phyloP scores from a whole-genome alignment of 2,888 invertebrate genomes.

The Gnatocerus cornutus region DNA sequence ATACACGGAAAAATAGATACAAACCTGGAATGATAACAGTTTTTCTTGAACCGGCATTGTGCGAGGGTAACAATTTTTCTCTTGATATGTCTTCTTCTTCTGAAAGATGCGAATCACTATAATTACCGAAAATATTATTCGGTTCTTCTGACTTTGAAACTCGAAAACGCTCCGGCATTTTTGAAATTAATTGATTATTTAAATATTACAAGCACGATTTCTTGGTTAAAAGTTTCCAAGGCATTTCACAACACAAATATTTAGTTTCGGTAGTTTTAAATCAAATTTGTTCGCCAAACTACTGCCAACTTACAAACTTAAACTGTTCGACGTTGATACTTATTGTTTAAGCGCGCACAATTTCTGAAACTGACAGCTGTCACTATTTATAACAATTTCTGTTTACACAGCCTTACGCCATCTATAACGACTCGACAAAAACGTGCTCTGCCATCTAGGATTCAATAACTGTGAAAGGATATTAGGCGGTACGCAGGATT shows the following conservation, averaged over 20 bases:
- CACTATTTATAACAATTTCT: constrained; percentile 52
- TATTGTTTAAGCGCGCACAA: constrained; percentile 56
- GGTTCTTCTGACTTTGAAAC: constrained; percentile 76
- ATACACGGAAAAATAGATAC: background rate
- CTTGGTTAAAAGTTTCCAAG: constrained; percentile 13
- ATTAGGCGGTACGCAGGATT: background rate
- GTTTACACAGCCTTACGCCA: constrained; percentile 55
- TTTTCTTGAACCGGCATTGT: constrained; percentile 49
- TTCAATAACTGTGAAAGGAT: background rate
- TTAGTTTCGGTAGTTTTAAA: constrained; percentile 34
- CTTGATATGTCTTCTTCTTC: constrained; percentile 60
- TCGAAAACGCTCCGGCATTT: constrained; percentile 77
- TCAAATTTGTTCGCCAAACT: constrained; percentile 48
- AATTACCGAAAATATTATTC: constrained; percentile 69
- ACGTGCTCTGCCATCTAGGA: constrained; percentile 21
- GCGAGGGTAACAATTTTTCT: constrained; percentile 61
- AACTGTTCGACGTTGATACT: constrained; percentile 33
- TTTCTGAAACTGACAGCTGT: constrained; percentile 56
- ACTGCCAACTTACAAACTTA: constrained; percentile 48
- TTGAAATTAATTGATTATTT: constrained; percentile 50
- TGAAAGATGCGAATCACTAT: constrained; percentile 69
- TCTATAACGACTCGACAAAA: constrained; percentile 45
- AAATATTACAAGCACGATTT: constrained; percentile 16
- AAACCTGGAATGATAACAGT: constrained; percentile 48
- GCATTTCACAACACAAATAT: constrained; percentile 40